A percentile compares a stretch with the other conserved stretches of the same genome.
phyloP scores from a whole-genome alignment of 2,113 vertebrate species.

The Fulmarus glacialis region DNA sequence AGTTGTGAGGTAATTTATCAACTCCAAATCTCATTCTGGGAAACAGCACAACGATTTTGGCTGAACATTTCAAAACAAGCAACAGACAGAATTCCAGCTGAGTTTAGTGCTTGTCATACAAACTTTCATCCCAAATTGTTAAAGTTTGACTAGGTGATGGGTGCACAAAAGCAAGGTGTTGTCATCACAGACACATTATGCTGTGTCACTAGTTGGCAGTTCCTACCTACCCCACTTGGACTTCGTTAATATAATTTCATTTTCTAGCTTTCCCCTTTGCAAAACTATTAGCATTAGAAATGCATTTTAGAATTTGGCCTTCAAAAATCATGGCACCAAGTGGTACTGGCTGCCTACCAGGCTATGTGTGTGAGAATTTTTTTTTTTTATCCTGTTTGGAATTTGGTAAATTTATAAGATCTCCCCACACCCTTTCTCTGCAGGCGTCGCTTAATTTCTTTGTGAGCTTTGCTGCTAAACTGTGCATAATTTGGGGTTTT shows the following conservation, averaged over 20 bases:
- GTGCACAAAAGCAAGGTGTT: background rate
- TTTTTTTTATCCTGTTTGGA: slow-evolving; percentile 29
- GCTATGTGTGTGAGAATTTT: slow-evolving; percentile 8
- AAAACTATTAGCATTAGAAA: background rate
- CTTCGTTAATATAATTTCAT: background rate
- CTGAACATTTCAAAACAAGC: background rate
- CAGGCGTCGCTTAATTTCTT: slow-evolving; percentile 49
- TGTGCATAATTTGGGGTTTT: slow-evolving; percentile 52
- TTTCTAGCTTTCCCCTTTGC: background rate
- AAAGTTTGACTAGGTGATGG: background rate
- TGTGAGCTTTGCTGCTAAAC: slow-evolving; percentile 52
- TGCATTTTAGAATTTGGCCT: background rate
- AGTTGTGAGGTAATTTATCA: background rate
- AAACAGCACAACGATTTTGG: background rate
- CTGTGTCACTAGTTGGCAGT: background rate
- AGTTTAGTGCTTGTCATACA: background rate
- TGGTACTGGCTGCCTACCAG: slow-evolving; percentile 31
- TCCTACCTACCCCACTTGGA: background rate
- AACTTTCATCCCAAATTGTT: background rate
- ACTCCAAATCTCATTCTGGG: background rate
- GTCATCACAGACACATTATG: background rate
- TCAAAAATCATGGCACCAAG: background rate
- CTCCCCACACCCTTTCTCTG: slow-evolving; percentile 62
- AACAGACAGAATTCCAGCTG: background rate
- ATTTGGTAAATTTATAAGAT: slow-evolving; percentile 41